Conservation (phyloP, 1,140 invertebrate genomes). For the Scylla paramamosain region DNA sequence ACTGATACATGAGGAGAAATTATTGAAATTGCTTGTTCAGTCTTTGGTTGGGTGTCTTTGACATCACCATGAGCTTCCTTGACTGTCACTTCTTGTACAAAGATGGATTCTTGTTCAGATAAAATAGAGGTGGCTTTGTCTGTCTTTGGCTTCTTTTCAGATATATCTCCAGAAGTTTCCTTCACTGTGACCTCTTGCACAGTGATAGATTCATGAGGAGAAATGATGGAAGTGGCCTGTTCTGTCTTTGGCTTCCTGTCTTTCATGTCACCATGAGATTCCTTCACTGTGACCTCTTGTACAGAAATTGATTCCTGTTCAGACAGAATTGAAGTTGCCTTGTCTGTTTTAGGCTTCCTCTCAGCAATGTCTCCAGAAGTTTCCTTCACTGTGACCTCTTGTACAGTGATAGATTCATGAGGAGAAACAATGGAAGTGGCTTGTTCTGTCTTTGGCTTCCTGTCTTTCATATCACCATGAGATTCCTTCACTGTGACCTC, state of each 20-base stretch:
- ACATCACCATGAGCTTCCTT: constrained; percentile 79
- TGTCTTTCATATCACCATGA: background rate
- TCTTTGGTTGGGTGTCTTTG: constrained; percentile 37
- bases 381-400: constrained; percentile 58
- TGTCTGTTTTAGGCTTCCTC: constrained; percentile 44
- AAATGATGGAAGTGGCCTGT: constrained; percentile 82
- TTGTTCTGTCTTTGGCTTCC: constrained; percentile 54
- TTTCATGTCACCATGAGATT: constrained; percentile 40
- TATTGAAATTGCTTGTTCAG: constrained; percentile 41
- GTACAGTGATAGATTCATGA: constrained; percentile 41
- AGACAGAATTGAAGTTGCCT: constrained; percentile 56
- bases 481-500: constrained; percentile 61
- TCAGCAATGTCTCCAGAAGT: constrained; percentile 22
- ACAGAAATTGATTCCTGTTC: constrained; percentile 58
- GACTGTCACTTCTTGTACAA: constrained; percentile 67
- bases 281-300: constrained; percentile 60
- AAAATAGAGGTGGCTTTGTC: constrained; percentile 62
- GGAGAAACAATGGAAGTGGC: constrained; percentile 57
- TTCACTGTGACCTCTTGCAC: constrained; percentile 82
- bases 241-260: constrained; percentile 57
- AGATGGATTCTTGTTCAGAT: constrained; percentile 43
- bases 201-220: constrained; percentile 82
- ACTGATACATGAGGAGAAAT: constrained; percentile 45
- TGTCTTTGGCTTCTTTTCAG: constrained; percentile 40
- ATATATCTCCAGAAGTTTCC: constrained; percentile 79